Evolutionary conservation across 2,888 invertebrate species (phyloP).

Genomic region (Cerceris rybyensis): DNA sequence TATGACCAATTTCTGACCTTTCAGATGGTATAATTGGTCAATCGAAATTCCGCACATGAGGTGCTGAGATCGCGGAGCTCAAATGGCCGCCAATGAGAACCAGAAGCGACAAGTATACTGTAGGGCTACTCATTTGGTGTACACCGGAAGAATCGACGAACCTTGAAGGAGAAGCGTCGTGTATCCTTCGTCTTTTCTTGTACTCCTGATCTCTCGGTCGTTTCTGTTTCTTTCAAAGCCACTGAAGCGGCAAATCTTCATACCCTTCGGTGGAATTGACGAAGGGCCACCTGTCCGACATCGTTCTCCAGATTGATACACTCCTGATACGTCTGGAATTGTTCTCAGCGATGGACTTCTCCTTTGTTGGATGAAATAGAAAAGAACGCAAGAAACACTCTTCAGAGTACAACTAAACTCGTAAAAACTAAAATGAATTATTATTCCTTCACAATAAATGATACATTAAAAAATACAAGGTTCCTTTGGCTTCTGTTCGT

Average conservation of each 20-base stretch:
- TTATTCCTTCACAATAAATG: too few species aligned
- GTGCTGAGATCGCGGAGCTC: too few species aligned
- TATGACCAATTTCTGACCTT: too few species aligned
- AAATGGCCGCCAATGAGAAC: slow-evolving; percentile 69
- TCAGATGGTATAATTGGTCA: too few species aligned
- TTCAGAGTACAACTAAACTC: not conserved
- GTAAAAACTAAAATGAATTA: too few species aligned
- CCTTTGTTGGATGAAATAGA: not conserved
- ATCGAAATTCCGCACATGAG: too few species aligned
- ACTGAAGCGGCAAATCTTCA: slow-evolving; percentile 78
- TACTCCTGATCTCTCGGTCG: slow-evolving; percentile 73
- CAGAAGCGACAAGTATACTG: slow-evolving; percentile 8
- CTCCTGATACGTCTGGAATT: slow-evolving; percentile 66
- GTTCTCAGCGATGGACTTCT: slow-evolving; percentile 44
- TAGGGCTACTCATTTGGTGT: not conserved
- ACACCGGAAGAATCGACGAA: not conserved
- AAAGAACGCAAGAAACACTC: not conserved
- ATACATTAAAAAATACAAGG: too few species aligned
- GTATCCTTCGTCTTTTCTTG: slow-evolving; percentile 58
- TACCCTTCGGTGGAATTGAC: slow-evolving; percentile 76
- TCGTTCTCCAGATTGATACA: slow-evolving; percentile 58
- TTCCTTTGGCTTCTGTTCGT: too few species aligned
- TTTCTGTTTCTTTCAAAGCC: slow-evolving; percentile 79
- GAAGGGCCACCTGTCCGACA: slow-evolving; percentile 77
- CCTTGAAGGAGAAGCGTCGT: not conserved